These are phyloP conservation scores for Tenthredo distinguenda DNA, from an alignment of 2,888 invertebrate genomes.

Conservation along the genomic window DNA sequence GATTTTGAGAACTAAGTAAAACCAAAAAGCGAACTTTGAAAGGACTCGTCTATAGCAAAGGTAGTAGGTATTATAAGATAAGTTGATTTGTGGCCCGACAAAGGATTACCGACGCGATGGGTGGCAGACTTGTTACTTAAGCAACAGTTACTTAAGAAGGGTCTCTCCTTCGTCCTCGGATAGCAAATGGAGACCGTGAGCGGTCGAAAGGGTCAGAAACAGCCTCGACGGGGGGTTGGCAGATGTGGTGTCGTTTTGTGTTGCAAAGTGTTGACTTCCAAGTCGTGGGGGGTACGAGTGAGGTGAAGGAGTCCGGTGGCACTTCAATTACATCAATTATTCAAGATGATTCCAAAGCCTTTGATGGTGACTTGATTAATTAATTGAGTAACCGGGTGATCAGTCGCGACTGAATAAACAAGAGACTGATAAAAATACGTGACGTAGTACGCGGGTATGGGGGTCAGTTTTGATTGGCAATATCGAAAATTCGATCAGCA, in stretches of 20 bases:
- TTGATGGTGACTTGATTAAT: not conserved
- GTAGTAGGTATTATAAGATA: not conserved
- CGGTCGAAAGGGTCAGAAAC: conserved; percentile 49
- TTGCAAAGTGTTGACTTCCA: conserved; percentile 26
- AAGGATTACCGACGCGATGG: conserved; percentile 57
- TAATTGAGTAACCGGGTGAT: not conserved
- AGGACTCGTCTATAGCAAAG: not conserved
- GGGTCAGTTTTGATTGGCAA: not conserved
- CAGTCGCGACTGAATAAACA: not conserved
- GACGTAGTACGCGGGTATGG: not conserved
- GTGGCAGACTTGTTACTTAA: conserved; percentile 60
- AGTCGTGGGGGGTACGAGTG: conserved; percentile 38
- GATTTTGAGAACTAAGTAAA: not conserved
- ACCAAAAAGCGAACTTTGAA: not conserved
- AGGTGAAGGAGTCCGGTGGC: not conserved
- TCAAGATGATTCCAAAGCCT: not conserved
- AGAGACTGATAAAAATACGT: not conserved
- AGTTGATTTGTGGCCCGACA: conserved; percentile 57
- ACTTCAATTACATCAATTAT: not conserved
- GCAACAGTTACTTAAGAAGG: conserved; percentile 50
- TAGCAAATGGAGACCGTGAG: conserved; percentile 30
- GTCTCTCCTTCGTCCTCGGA: conserved; percentile 29
- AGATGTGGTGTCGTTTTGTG: conserved; percentile 43
- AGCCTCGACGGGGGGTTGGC: conserved; percentile 41
- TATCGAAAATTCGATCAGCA: not conserved